These are phyloP conservation scores for Mus musculus DNA, from an alignment of 2,113 vertebrate species.

Conservation along the genomic window DNA sequence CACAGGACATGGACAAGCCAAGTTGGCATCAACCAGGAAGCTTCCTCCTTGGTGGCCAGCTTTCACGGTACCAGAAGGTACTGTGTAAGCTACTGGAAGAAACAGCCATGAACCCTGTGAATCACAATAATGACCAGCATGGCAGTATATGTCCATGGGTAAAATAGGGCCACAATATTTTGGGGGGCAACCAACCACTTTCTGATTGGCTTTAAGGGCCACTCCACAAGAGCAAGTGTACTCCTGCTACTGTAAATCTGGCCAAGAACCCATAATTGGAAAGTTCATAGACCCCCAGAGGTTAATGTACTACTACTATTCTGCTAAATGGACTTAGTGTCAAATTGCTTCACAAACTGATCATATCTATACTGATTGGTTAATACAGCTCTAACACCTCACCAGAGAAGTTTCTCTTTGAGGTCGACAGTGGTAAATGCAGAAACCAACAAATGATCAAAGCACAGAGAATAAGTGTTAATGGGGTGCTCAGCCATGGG, in stretches of 20 bases:
- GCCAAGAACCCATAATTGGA: background rate
- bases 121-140: background rate
- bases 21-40: background rate
- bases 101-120: no score
- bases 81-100: background rate
- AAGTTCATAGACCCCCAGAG: background rate
- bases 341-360: background rate
- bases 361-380: background rate
- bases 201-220: background rate
- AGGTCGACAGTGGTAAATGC: background rate
- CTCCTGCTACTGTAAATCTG: background rate
- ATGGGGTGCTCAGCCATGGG: background rate
- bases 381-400: background rate
- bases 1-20: background rate
- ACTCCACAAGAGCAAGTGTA: background rate
- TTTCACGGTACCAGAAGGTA: background rate
- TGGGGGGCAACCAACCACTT: background rate
- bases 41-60: background rate
- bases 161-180: background rate
- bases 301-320: background rate
- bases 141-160: background rate
- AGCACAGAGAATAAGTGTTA: background rate
- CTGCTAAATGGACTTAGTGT: background rate
- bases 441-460: background rate
- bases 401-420: background rate